phyloP scores from a whole-genome alignment of 2,797 vertebrate species.

The Aldrovandia affinis region DNA sequence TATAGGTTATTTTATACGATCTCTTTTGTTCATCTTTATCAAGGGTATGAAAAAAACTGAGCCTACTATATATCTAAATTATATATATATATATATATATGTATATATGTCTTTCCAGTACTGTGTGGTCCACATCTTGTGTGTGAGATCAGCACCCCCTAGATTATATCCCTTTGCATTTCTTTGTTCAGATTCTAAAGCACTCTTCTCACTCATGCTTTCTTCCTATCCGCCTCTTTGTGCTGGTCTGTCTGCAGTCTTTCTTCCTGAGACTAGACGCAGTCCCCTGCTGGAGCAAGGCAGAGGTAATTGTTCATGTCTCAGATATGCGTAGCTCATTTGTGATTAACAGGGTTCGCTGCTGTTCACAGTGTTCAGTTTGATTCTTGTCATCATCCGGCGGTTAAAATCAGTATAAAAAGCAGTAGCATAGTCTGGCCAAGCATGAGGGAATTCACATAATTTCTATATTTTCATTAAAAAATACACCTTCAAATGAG shows the following conservation, averaged over 20 bases:
- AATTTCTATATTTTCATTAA: no score
- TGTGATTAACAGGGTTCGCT: neutral
- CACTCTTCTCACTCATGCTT: conserved; percentile 20
- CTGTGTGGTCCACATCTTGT: neutral
- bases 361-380: neutral
- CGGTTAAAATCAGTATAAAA: no score
- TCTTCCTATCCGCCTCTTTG: conserved; percentile 41
- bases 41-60: no score
- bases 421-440: no score
- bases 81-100: no score
- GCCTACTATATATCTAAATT: no score
- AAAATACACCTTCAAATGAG: no score
- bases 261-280: conserved; percentile 60
- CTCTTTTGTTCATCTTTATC: no score
- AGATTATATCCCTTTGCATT: neutral
- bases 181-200: neutral
- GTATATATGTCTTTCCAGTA: no score
- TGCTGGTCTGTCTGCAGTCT: conserved; percentile 51
- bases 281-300: conserved; percentile 61
- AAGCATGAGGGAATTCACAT: no score
- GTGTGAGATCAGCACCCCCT: neutral
- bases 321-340: neutral
- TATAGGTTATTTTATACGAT: no score
- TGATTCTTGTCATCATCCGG: neutral
- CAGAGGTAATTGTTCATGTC: conserved; percentile 59